These are phyloP conservation scores for Itoplectis maculator DNA, from an alignment of 2,888 invertebrate species.

Conservation along the genomic window DNA sequence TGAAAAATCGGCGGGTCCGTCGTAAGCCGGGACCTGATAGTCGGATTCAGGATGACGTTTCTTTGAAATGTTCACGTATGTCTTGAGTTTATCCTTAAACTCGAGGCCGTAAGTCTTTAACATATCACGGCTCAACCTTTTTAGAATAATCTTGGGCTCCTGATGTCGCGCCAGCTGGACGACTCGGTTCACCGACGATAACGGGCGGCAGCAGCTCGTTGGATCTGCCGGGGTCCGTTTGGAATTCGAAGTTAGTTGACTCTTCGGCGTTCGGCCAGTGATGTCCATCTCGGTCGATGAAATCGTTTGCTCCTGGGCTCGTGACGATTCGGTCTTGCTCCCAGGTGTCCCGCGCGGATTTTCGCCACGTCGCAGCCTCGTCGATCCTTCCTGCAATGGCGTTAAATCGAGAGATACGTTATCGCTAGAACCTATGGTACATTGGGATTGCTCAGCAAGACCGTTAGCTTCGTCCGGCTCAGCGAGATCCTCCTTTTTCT, in stretches of 20 bases:
- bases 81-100: constrained; percentile 23
- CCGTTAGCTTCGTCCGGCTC: neutral
- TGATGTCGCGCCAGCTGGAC: constrained; percentile 31
- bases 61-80: constrained; percentile 36
- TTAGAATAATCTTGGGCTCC: constrained; percentile 64
- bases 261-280: neutral
- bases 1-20: constrained; percentile 76
- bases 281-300: neutral
- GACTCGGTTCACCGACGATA: too few relatives aligned
- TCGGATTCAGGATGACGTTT: constrained; percentile 26
- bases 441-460: constrained; percentile 2
- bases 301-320: neutral
- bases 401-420: constrained; percentile 26
- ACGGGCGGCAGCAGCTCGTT: neutral
- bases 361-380: neutral
- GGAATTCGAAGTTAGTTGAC: neutral
- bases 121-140: constrained; percentile 57
- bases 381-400: constrained; percentile 7
- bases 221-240: neutral
- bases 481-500: neutral
- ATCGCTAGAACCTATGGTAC: neutral
- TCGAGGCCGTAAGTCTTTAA: constrained; percentile 56
- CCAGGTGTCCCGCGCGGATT: neutral
- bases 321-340: neutral
- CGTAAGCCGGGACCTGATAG: constrained; percentile 69